Evolutionary conservation across 2,797 vertebrate species (phyloP).

Genomic region (Xenops minutus): DNA sequence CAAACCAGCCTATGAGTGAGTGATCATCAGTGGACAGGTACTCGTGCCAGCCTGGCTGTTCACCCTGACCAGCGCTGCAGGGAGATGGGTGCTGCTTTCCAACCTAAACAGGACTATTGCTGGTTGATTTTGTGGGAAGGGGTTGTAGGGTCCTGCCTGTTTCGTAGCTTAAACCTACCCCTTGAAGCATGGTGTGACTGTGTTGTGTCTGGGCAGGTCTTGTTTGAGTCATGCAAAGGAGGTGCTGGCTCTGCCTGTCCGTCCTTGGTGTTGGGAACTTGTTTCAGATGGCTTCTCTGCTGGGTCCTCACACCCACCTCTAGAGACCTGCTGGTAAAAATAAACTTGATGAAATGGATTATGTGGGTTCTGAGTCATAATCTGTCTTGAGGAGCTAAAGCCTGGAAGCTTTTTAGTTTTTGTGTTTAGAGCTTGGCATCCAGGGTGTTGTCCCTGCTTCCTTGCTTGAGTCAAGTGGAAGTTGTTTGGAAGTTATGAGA

Average conservation of each 20-base stretch:
- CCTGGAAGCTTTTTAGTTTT: background rate
- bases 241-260: rapidly evolving
- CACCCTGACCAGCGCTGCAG: background rate
- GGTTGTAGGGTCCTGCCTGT: background rate
- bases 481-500: background rate
- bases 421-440: background rate
- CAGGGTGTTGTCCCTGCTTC: background rate
- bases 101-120: background rate
- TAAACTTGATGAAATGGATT: background rate
- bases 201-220: rapidly evolving
- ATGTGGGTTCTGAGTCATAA: background rate
- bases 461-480: background rate
- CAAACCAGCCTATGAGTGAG: conserved; percentile 29
- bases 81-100: background rate
- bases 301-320: background rate
- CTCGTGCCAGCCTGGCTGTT: background rate
- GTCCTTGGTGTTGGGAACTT: background rate
- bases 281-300: background rate
- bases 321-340: background rate
- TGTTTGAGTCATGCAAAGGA: rapidly evolving
- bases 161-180: background rate
- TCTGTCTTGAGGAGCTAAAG: background rate
- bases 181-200: background rate
- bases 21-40: background rate
- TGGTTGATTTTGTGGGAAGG: background rate